phyloP scores from a whole-genome alignment of 2,797 vertebrate genomes.

The Gallinago stenura region DNA sequence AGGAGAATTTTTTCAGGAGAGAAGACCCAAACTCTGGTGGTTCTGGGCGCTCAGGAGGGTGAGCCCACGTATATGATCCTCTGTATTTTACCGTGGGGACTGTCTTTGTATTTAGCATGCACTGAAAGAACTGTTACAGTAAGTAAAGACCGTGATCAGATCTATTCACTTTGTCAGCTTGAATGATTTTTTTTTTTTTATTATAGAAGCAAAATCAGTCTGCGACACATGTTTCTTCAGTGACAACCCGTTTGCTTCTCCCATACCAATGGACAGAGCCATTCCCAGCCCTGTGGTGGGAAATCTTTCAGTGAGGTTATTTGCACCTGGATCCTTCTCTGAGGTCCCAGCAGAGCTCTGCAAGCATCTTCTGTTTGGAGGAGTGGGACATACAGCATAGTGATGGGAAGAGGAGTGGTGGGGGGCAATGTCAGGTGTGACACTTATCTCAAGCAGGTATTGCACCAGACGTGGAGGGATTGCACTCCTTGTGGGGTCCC shows the following conservation, averaged over 20 bases:
- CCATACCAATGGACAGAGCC: not conserved
- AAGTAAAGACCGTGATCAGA: not conserved
- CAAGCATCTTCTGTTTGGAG: not conserved
- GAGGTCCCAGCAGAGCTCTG: not conserved
- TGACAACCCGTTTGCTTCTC: not conserved
- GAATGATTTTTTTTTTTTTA: not conserved
- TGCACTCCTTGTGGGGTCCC: not conserved
- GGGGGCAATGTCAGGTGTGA: not conserved
- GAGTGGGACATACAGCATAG: accelerated
- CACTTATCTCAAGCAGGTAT: not conserved
- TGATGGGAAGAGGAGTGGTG: not conserved
- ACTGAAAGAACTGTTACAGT: not conserved
- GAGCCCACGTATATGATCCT: not conserved
- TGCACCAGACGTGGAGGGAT: accelerated
- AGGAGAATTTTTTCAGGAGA: not conserved
- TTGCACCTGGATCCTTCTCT: not conserved
- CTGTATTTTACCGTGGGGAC: not conserved
- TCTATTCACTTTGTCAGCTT: not conserved
- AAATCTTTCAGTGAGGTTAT: not conserved
- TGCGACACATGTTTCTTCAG: accelerated
- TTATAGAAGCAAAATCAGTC: not conserved
- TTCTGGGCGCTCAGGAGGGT: not conserved
- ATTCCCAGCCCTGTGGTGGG: not conserved
- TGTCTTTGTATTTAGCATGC: not conserved
- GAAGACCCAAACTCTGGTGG: not conserved